Conservation (phyloP, 2,113 vertebrate genomes). For the Vulpes vulpes region DNA sequence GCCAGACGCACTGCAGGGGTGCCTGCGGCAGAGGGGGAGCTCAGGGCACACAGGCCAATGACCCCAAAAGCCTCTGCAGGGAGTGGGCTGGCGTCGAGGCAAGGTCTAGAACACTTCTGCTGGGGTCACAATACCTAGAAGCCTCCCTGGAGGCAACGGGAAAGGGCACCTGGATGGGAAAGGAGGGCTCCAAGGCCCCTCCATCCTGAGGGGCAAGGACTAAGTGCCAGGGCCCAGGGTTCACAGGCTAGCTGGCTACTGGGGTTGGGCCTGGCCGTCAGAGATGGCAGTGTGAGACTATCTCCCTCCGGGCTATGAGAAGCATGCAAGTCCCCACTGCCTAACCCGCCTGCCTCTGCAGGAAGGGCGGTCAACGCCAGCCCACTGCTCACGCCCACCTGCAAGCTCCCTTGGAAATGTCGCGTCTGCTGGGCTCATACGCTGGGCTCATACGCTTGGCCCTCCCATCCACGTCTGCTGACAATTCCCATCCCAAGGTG, state of each 20-base stretch:
- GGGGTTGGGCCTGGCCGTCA: not conserved
- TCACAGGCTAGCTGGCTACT: accelerated
- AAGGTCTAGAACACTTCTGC: not conserved
- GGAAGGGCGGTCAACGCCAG: too few species aligned
- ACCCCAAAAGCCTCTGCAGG: not conserved
- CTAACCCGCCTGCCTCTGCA: not conserved
- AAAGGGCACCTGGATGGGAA: not conserved
- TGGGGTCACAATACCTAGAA: not conserved
- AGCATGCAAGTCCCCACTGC: too few species aligned
- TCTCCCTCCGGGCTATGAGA: too few species aligned
- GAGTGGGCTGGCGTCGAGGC: too few species aligned
- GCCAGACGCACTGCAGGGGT: not conserved
- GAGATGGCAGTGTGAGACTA: too few species aligned
- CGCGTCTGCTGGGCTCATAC: not conserved
- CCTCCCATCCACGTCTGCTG: too few species aligned
- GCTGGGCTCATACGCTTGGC: not conserved
- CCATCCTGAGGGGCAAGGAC: not conserved
- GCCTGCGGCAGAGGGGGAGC: not conserved
- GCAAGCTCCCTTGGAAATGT: not conserved
- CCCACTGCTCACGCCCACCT: not conserved
- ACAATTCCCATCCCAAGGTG: not conserved
- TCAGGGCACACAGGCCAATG: accelerated
- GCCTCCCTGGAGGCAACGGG: not conserved
- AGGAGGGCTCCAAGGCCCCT: not conserved
- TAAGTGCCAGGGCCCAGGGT: not conserved